These are phyloP conservation scores for Apistogramma diplotaenia DNA, from an alignment of 2,113 vertebrate genomes.

Conservation along the genomic window DNA sequence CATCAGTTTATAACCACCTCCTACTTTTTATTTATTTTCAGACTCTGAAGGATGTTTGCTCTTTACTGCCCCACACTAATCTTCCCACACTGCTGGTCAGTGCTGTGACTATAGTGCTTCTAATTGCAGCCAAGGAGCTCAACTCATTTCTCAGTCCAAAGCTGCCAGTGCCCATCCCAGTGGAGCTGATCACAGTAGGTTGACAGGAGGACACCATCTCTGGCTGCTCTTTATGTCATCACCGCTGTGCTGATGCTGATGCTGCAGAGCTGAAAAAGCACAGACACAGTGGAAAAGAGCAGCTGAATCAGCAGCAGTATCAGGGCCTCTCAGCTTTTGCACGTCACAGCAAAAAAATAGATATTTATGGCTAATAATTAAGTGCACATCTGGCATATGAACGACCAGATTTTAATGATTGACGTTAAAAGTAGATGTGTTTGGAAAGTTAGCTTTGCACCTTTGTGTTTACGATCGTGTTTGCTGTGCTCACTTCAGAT, in stretches of 20 bases:
- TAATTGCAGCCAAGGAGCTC: conserved; percentile 85
- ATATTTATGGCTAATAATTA: conserved; percentile 56
- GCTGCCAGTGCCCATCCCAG: conserved; percentile 87
- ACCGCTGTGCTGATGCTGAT: conserved; percentile 40
- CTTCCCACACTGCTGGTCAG: conserved; percentile 83
- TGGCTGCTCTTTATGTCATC: not conserved
- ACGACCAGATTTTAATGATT: conserved; percentile 44
- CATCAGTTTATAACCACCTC: not conserved
- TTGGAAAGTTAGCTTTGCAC: not conserved
- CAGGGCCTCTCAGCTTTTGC: conserved; percentile 32
- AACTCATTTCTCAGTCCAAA: conserved; percentile 78
- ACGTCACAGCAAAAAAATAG: conserved; percentile 34
- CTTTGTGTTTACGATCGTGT: not conserved
- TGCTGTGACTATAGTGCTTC: conserved; percentile 78
- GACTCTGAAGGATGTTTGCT: conserved; percentile 84
- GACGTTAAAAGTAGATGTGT: not conserved
- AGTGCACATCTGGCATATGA: conserved; percentile 11
- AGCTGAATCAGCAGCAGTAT: conserved; percentile 53
- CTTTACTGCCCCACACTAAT: conserved; percentile 79
- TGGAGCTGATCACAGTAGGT: conserved; percentile 89
- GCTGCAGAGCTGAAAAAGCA: conserved; percentile 25
- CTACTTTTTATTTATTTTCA: conserved; percentile 55
- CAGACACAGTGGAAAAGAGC: conserved; percentile 33
- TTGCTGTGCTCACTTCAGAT: conserved; percentile 76
- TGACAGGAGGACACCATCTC: conserved; percentile 30